These are phyloP conservation scores for Phasianus colchicus DNA, from an alignment of 2,113 vertebrate species.

Conservation along the genomic window DNA sequence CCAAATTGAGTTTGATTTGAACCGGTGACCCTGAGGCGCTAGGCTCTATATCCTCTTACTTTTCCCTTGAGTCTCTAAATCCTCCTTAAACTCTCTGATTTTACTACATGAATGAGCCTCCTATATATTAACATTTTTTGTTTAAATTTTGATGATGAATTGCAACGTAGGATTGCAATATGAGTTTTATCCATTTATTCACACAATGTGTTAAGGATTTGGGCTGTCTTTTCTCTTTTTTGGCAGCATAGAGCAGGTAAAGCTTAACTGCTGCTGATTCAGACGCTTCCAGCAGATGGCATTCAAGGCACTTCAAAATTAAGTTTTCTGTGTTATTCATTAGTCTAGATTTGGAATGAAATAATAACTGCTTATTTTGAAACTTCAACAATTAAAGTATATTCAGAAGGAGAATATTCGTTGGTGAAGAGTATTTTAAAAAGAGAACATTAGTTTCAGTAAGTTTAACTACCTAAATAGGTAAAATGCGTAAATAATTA, in stretches of 20 bases:
- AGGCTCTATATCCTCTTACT: background rate
- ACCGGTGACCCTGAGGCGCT: constrained; percentile 20
- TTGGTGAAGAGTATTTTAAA: background rate
- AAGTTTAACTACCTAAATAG: background rate
- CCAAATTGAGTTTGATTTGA: constrained; percentile 51
- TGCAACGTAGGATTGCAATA: background rate
- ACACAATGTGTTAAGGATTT: accelerated
- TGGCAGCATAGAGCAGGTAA: accelerated
- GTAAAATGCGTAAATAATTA: background rate
- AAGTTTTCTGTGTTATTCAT: background rate
- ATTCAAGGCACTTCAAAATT: background rate
- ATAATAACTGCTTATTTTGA: background rate
- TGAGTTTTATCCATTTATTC: background rate
- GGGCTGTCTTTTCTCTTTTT: background rate
- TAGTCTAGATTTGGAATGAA: background rate
- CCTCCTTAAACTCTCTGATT: background rate
- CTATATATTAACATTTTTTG: background rate
- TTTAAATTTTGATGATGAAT: background rate
- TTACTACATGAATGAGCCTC: background rate
- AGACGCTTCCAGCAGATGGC: background rate
- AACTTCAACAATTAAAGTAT: too few species aligned
- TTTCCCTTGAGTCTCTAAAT: background rate
- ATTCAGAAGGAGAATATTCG: background rate
- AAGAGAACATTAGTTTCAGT: background rate
- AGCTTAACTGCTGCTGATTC: background rate